phyloP scores from a whole-genome alignment of 2,888 invertebrate species.

The Lymantria monacha region DNA sequence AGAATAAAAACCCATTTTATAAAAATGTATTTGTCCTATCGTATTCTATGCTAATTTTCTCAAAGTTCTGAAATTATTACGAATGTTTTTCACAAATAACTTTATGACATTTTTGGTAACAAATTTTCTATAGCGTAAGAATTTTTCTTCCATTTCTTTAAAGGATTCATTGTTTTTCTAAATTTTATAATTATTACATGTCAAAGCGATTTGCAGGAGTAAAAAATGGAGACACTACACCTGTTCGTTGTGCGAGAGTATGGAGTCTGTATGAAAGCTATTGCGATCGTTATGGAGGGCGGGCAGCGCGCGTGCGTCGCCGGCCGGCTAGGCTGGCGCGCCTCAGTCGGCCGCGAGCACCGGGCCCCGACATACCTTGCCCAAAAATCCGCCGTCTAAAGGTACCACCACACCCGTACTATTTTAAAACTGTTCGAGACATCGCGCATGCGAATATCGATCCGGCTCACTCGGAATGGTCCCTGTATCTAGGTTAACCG shows the following conservation, averaged over 20 bases:
- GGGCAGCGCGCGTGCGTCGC: slow-evolving; percentile 39
- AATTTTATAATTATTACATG: no score
- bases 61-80: background rate
- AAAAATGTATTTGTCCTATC: no score
- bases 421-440: slow-evolving; percentile 56
- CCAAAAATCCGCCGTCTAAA: slow-evolving; percentile 45
- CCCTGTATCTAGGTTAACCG: slow-evolving; percentile 80
- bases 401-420: slow-evolving; percentile 49
- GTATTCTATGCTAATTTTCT: no score
- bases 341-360: slow-evolving; percentile 37
- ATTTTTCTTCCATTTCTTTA: no score
- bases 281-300: slow-evolving; percentile 46
- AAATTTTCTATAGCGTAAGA: no score
- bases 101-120: no score
- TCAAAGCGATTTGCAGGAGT: slow-evolving; percentile 11
- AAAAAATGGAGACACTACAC: slow-evolving; percentile 33
- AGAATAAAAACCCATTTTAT: no score
- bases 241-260: slow-evolving; percentile 34
- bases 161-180: no score
- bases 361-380: slow-evolving; percentile 46
- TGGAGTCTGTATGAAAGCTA: slow-evolving; percentile 22
- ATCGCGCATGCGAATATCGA: slow-evolving; percentile 77
- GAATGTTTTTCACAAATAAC: slow-evolving; percentile 1
- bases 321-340: slow-evolving; percentile 22
- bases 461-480: slow-evolving; percentile 65